Percentiles rank a stretch among this genome's conserved stretches.
These are phyloP conservation scores for Oreochromis niloticus DNA, from an alignment of 2,113 vertebrate species.

Conservation along the genomic window DNA sequence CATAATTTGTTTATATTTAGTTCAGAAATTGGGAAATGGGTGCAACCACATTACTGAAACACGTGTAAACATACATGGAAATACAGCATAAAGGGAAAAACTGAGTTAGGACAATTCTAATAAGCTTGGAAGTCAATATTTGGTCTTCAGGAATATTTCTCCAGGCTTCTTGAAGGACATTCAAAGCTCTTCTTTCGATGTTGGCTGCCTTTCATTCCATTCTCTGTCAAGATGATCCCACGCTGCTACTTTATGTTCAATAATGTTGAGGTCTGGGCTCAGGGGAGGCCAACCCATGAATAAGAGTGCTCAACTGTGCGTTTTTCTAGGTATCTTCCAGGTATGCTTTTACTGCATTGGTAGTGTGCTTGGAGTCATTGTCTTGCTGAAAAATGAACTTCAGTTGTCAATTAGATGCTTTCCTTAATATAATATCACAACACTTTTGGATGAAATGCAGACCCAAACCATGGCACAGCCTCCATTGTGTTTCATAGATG, in stretches of 20 bases:
- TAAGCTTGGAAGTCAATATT: neutral
- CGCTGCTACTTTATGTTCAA: neutral
- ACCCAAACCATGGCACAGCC: neutral
- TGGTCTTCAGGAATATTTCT: neutral
- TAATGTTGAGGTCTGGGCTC: neutral
- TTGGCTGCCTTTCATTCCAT: neutral
- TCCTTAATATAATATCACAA: neutral
- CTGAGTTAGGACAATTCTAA: neutral
- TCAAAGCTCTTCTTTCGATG: neutral
- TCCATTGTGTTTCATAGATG: neutral
- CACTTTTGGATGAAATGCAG: neutral
- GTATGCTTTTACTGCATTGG: neutral
- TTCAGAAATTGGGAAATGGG: neutral
- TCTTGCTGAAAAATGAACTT: neutral
- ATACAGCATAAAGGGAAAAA: neutral
- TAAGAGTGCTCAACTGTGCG: neutral
- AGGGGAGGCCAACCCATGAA: neutral
- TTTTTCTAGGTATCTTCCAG: neutral
- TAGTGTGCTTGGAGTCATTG: neutral
- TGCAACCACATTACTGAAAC: neutral
- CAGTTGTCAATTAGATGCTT: neutral
- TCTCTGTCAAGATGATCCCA: neutral
- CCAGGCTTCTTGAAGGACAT: neutral
- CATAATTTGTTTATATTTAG: neutral
- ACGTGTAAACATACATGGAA: neutral